Evolutionary conservation across 2,113 vertebrate genomes (phyloP).

Genomic region (Fregata magnificens): DNA sequence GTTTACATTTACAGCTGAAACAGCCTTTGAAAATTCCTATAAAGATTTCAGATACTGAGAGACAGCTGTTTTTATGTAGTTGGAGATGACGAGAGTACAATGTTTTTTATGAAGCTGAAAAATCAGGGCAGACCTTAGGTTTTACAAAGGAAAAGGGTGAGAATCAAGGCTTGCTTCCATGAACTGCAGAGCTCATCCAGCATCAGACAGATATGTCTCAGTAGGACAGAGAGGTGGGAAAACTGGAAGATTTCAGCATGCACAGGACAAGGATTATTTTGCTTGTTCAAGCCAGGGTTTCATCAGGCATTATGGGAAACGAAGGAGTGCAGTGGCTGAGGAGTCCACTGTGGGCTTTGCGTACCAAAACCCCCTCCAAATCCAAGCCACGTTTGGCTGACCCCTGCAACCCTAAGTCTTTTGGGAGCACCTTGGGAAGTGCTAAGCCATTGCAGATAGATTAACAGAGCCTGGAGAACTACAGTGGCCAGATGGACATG

Average conservation of each 20-base stretch:
- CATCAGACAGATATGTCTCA: neutral
- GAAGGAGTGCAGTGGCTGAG: neutral
- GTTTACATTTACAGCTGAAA: constrained; percentile 45
- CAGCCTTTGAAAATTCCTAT: constrained; percentile 53
- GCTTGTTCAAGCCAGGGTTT: neutral
- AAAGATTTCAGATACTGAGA: constrained; percentile 34
- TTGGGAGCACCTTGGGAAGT: neutral
- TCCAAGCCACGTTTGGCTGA: neutral
- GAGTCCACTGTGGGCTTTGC: neutral
- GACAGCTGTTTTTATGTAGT: constrained; percentile 30
- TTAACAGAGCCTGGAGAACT: neutral
- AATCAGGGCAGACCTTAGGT: constrained; percentile 31
- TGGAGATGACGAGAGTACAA: neutral
- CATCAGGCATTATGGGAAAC: fast-evolving
- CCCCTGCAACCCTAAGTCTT: neutral
- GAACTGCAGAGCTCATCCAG: neutral
- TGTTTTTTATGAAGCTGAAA: constrained; percentile 9
- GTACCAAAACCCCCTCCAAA: neutral
- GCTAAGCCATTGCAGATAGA: fast-evolving
- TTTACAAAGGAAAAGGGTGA: neutral
- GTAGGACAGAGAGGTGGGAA: neutral
- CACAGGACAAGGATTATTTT: neutral
- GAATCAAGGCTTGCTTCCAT: neutral
- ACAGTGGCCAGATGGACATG: fast-evolving
- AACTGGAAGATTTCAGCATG: neutral